These are phyloP conservation scores for Fringilla coelebs DNA, from an alignment of 2,797 vertebrate species.

Conservation along the genomic window DNA sequence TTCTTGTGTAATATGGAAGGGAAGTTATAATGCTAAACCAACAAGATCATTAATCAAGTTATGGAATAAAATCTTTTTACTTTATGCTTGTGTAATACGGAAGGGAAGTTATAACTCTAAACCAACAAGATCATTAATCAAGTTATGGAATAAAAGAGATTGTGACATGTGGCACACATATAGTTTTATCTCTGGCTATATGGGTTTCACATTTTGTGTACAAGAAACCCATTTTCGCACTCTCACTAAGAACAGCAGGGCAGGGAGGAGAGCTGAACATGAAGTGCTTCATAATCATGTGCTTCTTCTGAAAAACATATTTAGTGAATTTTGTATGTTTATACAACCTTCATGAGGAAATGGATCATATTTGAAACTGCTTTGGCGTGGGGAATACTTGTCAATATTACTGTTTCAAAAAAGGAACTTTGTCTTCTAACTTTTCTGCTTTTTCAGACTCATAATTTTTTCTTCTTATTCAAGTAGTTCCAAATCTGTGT, in stretches of 20 bases:
- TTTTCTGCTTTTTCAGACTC: background rate
- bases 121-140: background rate
- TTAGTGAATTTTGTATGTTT: slow-evolving; percentile 29
- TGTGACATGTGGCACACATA: background rate
- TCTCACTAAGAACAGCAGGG: background rate
- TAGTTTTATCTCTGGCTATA: background rate
- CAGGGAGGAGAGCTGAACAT: slow-evolving; percentile 27
- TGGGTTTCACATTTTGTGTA: background rate
- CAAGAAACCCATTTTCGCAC: background rate
- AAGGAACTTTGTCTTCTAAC: background rate
- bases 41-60: background rate
- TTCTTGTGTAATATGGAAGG: background rate
- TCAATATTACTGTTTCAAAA: background rate
- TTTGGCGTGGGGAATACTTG: background rate
- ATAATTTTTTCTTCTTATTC: background rate
- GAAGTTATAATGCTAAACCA: background rate
- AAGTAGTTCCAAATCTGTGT: background rate
- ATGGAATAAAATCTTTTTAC: background rate
- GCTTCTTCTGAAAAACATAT: slow-evolving; percentile 15
- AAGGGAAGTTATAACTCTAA: background rate
- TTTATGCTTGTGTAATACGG: background rate
- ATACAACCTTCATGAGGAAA: background rate
- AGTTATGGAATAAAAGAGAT: background rate
- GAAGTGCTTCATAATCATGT: slow-evolving; percentile 19
- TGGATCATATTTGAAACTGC: background rate